Conservation (phyloP, 2,888 invertebrate species). For the Drosophila borborema region DNA sequence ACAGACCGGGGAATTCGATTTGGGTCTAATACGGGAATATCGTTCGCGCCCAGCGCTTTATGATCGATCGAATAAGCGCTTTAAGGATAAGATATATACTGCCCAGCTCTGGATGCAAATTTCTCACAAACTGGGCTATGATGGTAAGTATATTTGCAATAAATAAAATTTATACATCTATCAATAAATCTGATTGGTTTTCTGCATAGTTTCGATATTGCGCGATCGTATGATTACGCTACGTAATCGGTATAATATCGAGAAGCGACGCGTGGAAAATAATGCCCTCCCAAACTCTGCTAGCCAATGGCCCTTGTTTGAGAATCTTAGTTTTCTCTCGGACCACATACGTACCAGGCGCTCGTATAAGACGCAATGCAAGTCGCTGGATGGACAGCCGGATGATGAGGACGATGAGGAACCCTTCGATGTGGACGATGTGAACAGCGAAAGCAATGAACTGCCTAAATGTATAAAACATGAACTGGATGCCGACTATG, state of each 20-base stretch:
- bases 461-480: slow-evolving; percentile 60
- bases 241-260: slow-evolving; percentile 85
- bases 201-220: slow-evolving; percentile 77
- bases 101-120: slow-evolving; percentile 84
- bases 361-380: slow-evolving; percentile 77
- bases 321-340: slow-evolving; percentile 83
- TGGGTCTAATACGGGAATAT: slow-evolving; percentile 84
- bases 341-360: slow-evolving; percentile 84
- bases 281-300: slow-evolving; percentile 66
- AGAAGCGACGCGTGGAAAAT: slow-evolving; percentile 84
- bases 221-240: slow-evolving; percentile 85
- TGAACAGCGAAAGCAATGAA: slow-evolving; percentile 52
- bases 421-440: slow-evolving; percentile 55
- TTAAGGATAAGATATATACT: slow-evolving; percentile 83
- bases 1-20: slow-evolving; percentile 84
- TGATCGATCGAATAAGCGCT: slow-evolving; percentile 82
- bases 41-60: slow-evolving; percentile 83
- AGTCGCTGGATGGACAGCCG: slow-evolving; percentile 26
- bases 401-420: slow-evolving; percentile 69
- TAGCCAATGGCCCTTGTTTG: slow-evolving; percentile 84
- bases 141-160: slow-evolving; percentile 72
- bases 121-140: slow-evolving; percentile 83
- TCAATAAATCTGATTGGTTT: not conserved
- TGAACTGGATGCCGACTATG: slow-evolving; percentile 37
- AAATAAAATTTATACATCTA: not conserved